Percentiles rank a stretch among this genome's conserved stretches.
Conservation (phyloP, 2,888 invertebrate genomes). For the Pemphredon lugubris region DNA sequence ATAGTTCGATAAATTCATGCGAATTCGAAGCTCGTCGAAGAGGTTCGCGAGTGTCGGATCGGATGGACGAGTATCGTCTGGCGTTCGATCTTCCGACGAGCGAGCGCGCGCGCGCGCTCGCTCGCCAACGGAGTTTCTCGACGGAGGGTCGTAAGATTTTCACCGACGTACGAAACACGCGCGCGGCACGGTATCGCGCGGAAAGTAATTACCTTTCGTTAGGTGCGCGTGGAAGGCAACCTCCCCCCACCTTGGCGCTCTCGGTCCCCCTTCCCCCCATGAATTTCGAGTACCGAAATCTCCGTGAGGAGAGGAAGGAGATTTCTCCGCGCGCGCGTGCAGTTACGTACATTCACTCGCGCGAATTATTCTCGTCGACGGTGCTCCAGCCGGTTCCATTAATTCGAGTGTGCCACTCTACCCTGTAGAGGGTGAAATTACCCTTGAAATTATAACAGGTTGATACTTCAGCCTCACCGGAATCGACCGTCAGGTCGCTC, state of each 20-base stretch:
- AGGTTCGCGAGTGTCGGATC: slow-evolving; percentile 2
- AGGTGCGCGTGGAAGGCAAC: slow-evolving; percentile 32
- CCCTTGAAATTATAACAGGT: slow-evolving; percentile 73
- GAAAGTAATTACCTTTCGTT: slow-evolving; percentile 2
- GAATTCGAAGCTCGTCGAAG: neutral
- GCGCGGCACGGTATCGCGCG: slow-evolving; percentile 25
- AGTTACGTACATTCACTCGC: slow-evolving; percentile 51
- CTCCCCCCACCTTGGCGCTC: slow-evolving; percentile 1
- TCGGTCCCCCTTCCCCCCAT: neutral
- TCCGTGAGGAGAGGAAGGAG: slow-evolving; percentile 31
- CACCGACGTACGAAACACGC: slow-evolving; percentile 40
- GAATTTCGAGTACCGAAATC: slow-evolving; percentile 51
- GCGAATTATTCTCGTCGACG: slow-evolving; percentile 65
- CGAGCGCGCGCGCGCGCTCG: neutral
- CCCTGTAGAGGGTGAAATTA: slow-evolving; percentile 68
- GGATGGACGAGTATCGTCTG: slow-evolving; percentile 22
- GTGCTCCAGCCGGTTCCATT: slow-evolving; percentile 67
- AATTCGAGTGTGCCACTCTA: slow-evolving; percentile 62
- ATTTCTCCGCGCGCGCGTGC: slow-evolving; percentile 26
- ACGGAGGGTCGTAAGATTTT: slow-evolving; percentile 33
- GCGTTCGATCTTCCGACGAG: slow-evolving; percentile 31
- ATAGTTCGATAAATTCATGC: slow-evolving; percentile 35
- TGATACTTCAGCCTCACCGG: slow-evolving; percentile 62
- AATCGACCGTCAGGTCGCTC: slow-evolving; percentile 53
- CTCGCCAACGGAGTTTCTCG: neutral